Evolutionary conservation across 2,888 invertebrate species (phyloP).

Genomic region (Plagodis dolabraria): DNA sequence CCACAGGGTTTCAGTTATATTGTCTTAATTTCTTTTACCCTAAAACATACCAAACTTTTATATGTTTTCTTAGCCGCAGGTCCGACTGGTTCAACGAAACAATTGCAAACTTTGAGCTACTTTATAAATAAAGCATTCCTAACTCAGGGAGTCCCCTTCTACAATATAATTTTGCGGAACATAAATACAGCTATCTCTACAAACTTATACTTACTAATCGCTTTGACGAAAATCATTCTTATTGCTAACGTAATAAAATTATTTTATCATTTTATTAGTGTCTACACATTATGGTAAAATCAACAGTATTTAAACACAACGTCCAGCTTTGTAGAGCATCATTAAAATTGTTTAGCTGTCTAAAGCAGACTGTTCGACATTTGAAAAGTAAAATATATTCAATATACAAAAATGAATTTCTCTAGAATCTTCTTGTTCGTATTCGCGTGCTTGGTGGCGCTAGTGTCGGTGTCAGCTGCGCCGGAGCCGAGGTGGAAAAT

Average conservation of each 20-base stretch:
- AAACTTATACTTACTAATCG: background rate
- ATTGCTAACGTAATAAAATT: background rate
- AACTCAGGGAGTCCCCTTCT: background rate
- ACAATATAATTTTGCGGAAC: background rate
- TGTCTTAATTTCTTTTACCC: too few species aligned
- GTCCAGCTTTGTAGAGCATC: slow-evolving; percentile 9
- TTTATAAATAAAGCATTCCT: too few species aligned
- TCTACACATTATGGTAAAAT: background rate
- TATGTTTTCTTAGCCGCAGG: too few species aligned
- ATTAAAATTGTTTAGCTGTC: slow-evolving; percentile 20
- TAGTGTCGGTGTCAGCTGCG: slow-evolving; percentile 52
- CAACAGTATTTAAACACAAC: background rate
- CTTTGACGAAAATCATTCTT: background rate
- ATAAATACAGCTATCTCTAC: background rate
- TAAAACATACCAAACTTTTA: too few species aligned
- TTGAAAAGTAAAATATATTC: background rate
- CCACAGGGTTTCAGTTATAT: too few species aligned
- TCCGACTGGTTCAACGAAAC: too few species aligned
- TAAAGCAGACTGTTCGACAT: slow-evolving; percentile 11
- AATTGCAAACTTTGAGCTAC: too few species aligned
- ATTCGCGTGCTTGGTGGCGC: slow-evolving; percentile 53
- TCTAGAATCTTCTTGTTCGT: slow-evolving; percentile 53
- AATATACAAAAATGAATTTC: slow-evolving; percentile 53
- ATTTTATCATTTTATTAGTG: background rate
- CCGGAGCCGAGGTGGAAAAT: slow-evolving; percentile 60